phyloP scores from a whole-genome alignment of 2,113 vertebrate genomes.

The Urocynchramus pylzowi region DNA sequence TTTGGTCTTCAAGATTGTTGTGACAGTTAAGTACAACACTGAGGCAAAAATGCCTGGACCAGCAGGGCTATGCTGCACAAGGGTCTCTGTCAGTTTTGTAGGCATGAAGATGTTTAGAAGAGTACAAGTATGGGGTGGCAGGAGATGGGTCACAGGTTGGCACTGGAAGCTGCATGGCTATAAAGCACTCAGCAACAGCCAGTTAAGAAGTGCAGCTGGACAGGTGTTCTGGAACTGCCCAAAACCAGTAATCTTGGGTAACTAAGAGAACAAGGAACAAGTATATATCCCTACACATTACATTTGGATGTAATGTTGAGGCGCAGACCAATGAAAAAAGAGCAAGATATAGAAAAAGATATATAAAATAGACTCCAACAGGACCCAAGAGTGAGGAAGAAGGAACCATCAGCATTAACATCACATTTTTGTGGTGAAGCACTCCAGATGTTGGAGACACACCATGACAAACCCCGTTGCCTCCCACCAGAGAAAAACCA shows the following conservation, averaged over 20 bases:
- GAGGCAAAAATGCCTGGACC: neutral
- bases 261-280: neutral
- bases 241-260: neutral
- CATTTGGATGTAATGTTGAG: neutral
- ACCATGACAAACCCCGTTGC: fast-evolving
- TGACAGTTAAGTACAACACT: neutral
- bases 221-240: neutral
- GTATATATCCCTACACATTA: neutral
- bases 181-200: neutral
- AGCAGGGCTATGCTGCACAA: neutral
- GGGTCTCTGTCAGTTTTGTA: neutral
- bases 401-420: neutral
- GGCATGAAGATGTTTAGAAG: neutral
- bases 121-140: neutral
- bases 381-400: neutral
- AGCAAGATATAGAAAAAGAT: neutral
- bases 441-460: neutral
- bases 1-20: neutral
- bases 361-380: neutral
- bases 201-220: neutral
- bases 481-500: neutral
- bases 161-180: neutral
- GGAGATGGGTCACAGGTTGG: neutral
- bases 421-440: neutral
- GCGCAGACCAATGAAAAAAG: neutral